phyloP scores from a whole-genome alignment of 1,140 invertebrate species.

The Drosophila insularis region DNA sequence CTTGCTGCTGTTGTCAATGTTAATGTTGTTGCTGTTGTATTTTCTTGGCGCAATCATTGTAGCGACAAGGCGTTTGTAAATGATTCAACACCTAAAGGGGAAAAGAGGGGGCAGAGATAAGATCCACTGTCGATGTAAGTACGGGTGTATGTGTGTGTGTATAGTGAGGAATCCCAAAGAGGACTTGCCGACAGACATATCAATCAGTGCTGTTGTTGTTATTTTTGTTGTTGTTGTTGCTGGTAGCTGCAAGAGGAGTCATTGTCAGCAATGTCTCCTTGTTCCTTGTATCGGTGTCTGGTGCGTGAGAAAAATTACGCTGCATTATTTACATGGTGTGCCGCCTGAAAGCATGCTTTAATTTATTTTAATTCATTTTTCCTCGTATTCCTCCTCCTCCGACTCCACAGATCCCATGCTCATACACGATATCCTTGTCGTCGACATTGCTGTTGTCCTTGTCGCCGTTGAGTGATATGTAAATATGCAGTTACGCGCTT shows the following conservation, averaged over 20 bases:
- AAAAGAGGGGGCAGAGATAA: conserved; percentile 48
- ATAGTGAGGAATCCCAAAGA: conserved; percentile 18
- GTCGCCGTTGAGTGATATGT: conserved; percentile 67
- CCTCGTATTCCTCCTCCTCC: conserved; percentile 7
- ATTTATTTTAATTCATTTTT: conserved; percentile 79
- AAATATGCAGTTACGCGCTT: conserved; percentile 80
- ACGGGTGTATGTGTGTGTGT: background rate
- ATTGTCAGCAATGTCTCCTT: conserved; percentile 18
- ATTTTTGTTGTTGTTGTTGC: background rate
- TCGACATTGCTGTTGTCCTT: conserved; percentile 26
- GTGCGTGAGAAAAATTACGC: conserved; percentile 70
- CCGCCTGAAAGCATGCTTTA: conserved; percentile 77
- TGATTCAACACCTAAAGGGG: conserved; percentile 74
- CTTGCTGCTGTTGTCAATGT: conserved; percentile 17
- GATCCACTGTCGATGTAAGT: conserved; percentile 35
- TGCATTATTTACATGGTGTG: conserved; percentile 78
- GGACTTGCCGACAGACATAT: conserved; percentile 60
- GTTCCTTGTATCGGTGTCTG: conserved; percentile 5
- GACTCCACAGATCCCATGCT: background rate
- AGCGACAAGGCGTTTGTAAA: conserved; percentile 61
- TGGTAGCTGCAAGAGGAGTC: conserved; percentile 22
- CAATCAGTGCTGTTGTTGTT: conserved; percentile 52
- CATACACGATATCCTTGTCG: conserved; percentile 7
- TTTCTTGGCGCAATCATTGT: conserved; percentile 58
- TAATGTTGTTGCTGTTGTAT: conserved; percentile 5